phyloP scores from a whole-genome alignment of 2,797 vertebrate species.

The Manis crassicaudata region DNA sequence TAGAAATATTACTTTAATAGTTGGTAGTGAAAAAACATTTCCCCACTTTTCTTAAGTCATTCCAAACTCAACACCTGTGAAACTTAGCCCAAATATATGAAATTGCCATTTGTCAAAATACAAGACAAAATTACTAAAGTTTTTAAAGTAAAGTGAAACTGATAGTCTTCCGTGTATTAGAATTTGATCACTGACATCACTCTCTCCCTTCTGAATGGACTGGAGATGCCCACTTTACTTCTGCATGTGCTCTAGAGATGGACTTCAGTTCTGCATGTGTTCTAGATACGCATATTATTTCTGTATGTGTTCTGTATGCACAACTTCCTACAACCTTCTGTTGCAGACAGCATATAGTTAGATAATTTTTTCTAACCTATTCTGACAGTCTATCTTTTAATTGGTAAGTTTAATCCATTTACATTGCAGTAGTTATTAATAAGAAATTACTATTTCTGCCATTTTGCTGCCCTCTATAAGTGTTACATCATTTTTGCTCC shows the following conservation, averaged over 20 bases:
- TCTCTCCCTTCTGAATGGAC: neutral
- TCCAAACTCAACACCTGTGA: neutral
- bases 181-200: neutral
- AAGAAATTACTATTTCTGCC: neutral
- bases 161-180: neutral
- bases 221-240: neutral
- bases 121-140: neutral
- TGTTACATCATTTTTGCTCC: neutral
- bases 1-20: neutral
- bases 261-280: neutral
- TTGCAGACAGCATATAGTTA: neutral
- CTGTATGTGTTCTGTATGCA: neutral
- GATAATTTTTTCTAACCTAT: neutral
- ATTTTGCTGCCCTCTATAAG: neutral
- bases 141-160: neutral
- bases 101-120: slow-evolving; percentile 4
- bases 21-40: too few species aligned
- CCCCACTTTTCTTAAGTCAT: neutral
- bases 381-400: neutral
- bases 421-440: neutral
- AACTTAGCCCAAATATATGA: neutral
- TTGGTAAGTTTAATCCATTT: neutral
- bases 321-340: neutral
- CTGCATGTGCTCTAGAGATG: neutral
- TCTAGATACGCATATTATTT: neutral